A percentile compares a stretch with the other conserved stretches of the same genome.
These are phyloP conservation scores for Drosophila gunungcola DNA, from an alignment of 1,140 invertebrate genomes.

Conservation along the genomic window DNA sequence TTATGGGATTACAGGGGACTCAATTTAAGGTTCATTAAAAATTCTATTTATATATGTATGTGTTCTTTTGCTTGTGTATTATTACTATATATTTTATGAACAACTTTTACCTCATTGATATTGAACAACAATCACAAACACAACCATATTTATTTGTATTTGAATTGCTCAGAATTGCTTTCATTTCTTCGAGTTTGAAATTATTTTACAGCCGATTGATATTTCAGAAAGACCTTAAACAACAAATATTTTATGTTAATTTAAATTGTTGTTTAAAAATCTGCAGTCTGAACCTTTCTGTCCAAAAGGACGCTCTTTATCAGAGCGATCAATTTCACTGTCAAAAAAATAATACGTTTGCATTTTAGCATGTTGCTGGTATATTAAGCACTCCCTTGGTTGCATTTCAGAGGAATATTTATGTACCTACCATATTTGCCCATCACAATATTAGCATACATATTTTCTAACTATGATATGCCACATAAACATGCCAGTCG, in stretches of 20 bases:
- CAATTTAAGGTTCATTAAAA: constrained; percentile 7
- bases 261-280: too few relatives aligned
- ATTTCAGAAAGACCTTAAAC: too few relatives aligned
- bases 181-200: background rate
- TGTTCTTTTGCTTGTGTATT: too few relatives aligned
- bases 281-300: too few relatives aligned
- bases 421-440: constrained; percentile 33
- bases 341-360: background rate
- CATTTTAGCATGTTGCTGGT: constrained; percentile 12
- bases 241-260: too few relatives aligned
- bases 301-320: background rate
- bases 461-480: constrained; percentile 59
- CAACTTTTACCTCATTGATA: background rate
- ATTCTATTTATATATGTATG: background rate
- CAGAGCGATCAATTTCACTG: background rate
- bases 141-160: background rate
- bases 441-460: constrained; percentile 73
- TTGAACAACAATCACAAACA: background rate
- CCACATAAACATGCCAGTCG: constrained; percentile 9
- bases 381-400: constrained; percentile 4
- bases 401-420: constrained; percentile 29
- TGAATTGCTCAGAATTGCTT: background rate
- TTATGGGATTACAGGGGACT: constrained; percentile 17
- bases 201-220: too few relatives aligned
- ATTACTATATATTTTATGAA: too few relatives aligned